Conservation (phyloP, 2,888 invertebrate species). For the Hypercompe scribonia region DNA sequence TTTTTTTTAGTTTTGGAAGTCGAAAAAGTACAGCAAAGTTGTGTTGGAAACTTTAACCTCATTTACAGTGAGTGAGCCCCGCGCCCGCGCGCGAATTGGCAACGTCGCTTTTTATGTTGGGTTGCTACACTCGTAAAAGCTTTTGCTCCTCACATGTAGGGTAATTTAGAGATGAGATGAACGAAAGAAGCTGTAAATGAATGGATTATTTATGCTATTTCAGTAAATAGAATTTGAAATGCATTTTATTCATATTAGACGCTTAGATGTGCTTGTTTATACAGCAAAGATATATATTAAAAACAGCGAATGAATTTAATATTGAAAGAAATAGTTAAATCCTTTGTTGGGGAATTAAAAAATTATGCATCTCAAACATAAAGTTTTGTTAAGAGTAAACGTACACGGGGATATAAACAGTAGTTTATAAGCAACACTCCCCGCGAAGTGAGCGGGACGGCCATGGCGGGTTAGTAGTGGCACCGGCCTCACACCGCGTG, state of each 20-base stretch:
- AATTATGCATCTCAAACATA: neutral
- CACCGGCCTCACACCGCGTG: conserved; percentile 45
- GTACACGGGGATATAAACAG: conserved; percentile 27
- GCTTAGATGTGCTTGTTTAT: neutral
- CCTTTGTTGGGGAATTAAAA: neutral
- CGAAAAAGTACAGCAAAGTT: conserved; percentile 70
- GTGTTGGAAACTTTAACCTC: conserved; percentile 85
- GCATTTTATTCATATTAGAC: neutral
- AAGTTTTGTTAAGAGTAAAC: neutral
- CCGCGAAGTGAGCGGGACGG: conserved; percentile 77
- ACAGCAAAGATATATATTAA: neutral
- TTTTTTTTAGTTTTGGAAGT: conserved; percentile 50
- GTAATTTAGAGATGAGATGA: conserved; percentile 38
- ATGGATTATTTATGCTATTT: neutral
- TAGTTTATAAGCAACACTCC: conserved; percentile 62
- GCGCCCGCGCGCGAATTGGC: conserved; percentile 68
- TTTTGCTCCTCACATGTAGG: conserved; percentile 60
- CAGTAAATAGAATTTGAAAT: neutral
- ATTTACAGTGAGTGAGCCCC: conserved; percentile 74
- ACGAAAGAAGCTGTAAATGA: conserved; percentile 12
- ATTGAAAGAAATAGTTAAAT: neutral
- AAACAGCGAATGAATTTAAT: neutral
- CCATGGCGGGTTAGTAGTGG: conserved; percentile 66
- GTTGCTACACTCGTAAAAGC: conserved; percentile 66
- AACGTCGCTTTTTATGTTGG: conserved; percentile 73